A percentile compares a stretch with the other conserved stretches of the same genome.
Conservation (phyloP, 2,797 vertebrate species). For the Etheostoma perlongum region DNA sequence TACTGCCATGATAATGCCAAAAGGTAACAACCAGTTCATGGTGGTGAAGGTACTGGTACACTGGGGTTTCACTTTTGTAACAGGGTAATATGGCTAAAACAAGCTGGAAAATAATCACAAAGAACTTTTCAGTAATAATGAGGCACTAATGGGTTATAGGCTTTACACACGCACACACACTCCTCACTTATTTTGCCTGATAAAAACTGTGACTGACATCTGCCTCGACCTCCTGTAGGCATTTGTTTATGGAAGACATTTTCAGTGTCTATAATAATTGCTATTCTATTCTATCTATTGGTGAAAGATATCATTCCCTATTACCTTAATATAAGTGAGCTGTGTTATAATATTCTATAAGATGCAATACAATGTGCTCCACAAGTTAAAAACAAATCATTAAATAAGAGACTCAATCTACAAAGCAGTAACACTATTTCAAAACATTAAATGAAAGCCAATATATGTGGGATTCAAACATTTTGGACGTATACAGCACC, state of each 20-base stretch:
- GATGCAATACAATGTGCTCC: not conserved
- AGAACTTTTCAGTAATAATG: not conserved
- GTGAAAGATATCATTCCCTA: not conserved
- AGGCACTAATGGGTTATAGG: not conserved
- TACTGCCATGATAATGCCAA: not conserved
- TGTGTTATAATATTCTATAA: not conserved
- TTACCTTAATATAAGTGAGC: not conserved
- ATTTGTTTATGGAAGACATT: not conserved
- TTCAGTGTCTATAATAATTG: not conserved
- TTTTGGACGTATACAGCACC: not conserved
- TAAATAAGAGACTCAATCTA: not conserved
- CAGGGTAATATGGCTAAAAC: not conserved
- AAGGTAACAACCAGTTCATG: not conserved
- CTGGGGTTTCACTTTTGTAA: not conserved
- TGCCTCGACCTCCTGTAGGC: not conserved
- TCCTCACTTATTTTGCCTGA: not conserved
- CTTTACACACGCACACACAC: not conserved
- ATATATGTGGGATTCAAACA: not conserved
- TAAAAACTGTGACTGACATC: slow-evolving; percentile 1
- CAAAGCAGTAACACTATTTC: not conserved
- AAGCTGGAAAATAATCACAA: not conserved
- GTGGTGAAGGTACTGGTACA: not conserved
- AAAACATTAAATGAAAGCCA: slow-evolving; percentile 10
- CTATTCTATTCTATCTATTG: not conserved
- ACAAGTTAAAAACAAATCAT: not conserved